Conservation (phyloP, 2,888 invertebrate genomes). For the Apamea sordens region DNA sequence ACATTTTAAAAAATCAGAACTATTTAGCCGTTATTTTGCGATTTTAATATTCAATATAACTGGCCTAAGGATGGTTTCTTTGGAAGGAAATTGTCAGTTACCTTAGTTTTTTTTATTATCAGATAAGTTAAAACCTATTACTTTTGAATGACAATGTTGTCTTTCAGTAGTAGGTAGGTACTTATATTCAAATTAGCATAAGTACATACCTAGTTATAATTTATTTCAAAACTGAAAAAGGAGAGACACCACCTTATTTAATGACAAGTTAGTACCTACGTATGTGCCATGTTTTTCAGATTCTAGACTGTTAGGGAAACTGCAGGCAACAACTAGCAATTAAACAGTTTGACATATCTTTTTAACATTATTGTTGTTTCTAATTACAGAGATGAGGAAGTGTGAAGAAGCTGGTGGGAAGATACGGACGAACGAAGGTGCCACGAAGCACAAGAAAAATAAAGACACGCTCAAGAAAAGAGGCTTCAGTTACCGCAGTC, state of each 20-base stretch:
- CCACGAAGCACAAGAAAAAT: background rate
- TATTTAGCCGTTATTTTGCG: too few relatives aligned
- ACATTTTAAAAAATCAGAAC: too few relatives aligned
- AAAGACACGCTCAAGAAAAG: background rate
- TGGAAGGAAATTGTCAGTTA: too few relatives aligned
- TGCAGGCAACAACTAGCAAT: background rate
- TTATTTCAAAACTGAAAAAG: background rate
- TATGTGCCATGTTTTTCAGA: background rate
- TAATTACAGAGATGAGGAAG: constrained; percentile 30
- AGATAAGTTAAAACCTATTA: too few relatives aligned
- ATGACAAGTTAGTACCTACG: background rate
- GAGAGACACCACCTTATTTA: background rate
- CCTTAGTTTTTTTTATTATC: too few relatives aligned
- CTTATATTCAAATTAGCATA: too few relatives aligned
- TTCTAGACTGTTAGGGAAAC: background rate
- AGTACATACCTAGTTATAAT: too few relatives aligned
- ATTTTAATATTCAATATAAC: too few relatives aligned
- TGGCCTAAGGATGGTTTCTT: too few relatives aligned
- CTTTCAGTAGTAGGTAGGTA: too few relatives aligned
- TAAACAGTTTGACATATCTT: background rate
- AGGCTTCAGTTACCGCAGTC: background rate
- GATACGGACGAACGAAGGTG: constrained; percentile 2
- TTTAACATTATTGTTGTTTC: background rate
- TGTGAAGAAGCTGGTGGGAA: background rate
- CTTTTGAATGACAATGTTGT: too few relatives aligned